Percentiles rank a stretch among this genome's conserved stretches.
These are phyloP conservation scores for Heterohyrax brucei DNA, from an alignment of 2,797 vertebrate species.

Conservation along the genomic window DNA sequence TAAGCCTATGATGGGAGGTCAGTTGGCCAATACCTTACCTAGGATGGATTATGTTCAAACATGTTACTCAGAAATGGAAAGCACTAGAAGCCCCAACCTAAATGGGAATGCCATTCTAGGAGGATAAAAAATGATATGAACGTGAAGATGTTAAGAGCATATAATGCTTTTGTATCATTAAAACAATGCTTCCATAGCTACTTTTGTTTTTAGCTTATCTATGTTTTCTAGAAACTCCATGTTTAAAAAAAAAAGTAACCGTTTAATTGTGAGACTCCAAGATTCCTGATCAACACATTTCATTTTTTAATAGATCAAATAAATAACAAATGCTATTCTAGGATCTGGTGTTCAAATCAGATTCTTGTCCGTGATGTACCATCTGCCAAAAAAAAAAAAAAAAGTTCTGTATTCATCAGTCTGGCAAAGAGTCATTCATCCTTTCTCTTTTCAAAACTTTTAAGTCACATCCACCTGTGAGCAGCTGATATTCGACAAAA, in stretches of 20 bases:
- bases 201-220: slow-evolving; percentile 50
- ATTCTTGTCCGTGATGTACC: slow-evolving; percentile 32
- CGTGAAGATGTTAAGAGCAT: neutral
- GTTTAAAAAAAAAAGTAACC: slow-evolving; percentile 29
- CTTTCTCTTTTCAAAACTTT: slow-evolving; percentile 61
- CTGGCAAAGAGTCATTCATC: neutral
- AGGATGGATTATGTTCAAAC: neutral
- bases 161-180: neutral
- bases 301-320: slow-evolving; percentile 27
- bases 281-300: slow-evolving; percentile 39
- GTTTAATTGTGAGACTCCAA: neutral
- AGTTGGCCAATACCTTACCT: neutral
- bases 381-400: neutral
- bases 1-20: neutral
- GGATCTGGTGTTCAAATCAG: slow-evolving; percentile 20
- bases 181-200: neutral
- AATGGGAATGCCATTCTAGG: neutral
- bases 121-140: neutral
- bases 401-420: neutral
- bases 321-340: slow-evolving; percentile 55
- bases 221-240: slow-evolving; percentile 8
- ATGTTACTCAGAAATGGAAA: neutral
- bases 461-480: too few species aligned
- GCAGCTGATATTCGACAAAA: too few species aligned
- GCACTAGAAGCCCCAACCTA: neutral